Conservation (phyloP, 2,888 invertebrate genomes). For the Hetaerina titia region DNA sequence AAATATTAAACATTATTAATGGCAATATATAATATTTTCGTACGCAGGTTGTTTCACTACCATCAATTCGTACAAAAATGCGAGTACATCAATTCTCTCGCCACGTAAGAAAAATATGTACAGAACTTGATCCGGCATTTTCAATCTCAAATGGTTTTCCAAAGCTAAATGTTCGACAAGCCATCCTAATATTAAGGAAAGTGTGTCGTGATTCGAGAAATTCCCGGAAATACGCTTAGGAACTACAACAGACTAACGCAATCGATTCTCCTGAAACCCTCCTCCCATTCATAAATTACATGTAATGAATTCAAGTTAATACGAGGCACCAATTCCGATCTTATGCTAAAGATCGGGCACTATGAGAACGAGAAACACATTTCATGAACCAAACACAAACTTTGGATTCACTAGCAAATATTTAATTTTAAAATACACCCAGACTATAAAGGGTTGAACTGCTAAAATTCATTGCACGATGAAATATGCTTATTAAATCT, state of each 20-base stretch:
- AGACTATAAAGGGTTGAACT: not conserved
- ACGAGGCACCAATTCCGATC: not conserved
- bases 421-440: not conserved
- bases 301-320: not conserved
- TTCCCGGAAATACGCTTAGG: conserved; percentile 23
- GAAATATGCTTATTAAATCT: not conserved
- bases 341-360: not conserved
- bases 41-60: too few species aligned
- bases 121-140: not conserved
- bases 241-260: not conserved
- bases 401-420: not conserved
- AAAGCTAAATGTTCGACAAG: not conserved
- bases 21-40: too few species aligned
- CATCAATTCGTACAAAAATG: too few species aligned
- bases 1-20: too few species aligned
- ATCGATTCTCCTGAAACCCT: conserved; percentile 17
- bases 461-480: not conserved
- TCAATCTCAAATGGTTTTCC: not conserved
- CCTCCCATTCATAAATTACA: not conserved
- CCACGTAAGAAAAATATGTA: not conserved
- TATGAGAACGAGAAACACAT: not conserved
- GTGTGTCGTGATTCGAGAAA: not conserved
- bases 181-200: not conserved
- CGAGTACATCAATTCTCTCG: not conserved
- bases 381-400: not conserved